Percentiles rank a stretch among this genome's conserved stretches.
phyloP scores from a whole-genome alignment of 1,140 invertebrate species.

The Brachionus manjavacas region DNA sequence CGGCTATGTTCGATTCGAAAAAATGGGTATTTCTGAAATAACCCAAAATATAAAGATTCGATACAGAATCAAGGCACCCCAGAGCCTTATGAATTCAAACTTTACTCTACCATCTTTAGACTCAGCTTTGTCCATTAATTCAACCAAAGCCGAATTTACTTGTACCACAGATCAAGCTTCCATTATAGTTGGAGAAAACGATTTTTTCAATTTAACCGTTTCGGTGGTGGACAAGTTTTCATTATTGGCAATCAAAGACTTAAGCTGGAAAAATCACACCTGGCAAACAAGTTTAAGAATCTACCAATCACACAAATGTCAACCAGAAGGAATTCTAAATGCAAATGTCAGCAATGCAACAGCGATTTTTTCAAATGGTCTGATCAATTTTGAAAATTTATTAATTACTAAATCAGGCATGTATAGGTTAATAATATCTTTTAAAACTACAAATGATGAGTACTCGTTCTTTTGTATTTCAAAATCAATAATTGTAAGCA shows the following conservation, averaged over 20 bases:
- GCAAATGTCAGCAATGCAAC: background rate
- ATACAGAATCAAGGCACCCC: background rate
- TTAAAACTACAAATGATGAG: background rate
- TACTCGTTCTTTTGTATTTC: constrained; percentile 2
- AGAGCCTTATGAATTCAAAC: background rate
- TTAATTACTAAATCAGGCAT: background rate
- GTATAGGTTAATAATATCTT: background rate
- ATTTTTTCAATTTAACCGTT: background rate
- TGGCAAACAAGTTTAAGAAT: background rate
- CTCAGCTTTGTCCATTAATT: background rate
- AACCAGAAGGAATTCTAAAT: background rate
- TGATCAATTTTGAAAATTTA: background rate
- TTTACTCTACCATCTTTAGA: background rate
- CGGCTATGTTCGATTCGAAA: background rate
- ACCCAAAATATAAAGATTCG: background rate
- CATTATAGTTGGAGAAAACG: background rate
- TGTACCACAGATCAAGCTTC: background rate
- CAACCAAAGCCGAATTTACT: background rate
- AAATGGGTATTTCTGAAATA: background rate
- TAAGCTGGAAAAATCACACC: background rate
- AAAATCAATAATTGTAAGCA: background rate
- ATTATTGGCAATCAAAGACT: background rate
- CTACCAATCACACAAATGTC: background rate
- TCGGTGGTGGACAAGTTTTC: background rate
- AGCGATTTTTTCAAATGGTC: background rate